Conservation (phyloP, 2,113 vertebrate species). For the Aramus guarauna region DNA sequence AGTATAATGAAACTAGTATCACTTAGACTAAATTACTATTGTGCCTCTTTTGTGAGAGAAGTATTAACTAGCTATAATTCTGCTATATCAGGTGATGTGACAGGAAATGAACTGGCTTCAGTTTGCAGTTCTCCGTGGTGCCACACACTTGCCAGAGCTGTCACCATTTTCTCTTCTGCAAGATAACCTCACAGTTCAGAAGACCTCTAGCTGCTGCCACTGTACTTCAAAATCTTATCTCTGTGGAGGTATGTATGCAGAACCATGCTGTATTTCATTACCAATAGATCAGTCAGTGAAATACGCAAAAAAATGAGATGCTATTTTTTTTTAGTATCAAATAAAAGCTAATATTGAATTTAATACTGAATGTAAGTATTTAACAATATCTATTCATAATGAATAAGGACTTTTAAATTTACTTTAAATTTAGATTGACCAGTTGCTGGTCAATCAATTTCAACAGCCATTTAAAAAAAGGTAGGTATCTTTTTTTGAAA, state of each 20-base stretch:
- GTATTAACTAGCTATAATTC: neutral
- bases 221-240: neutral
- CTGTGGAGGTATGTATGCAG: neutral
- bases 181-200: neutral
- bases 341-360: neutral
- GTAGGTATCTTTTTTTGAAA: neutral
- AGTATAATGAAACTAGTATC: neutral
- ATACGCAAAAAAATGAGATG: neutral
- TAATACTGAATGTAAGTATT: neutral
- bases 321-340: neutral
- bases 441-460: neutral
- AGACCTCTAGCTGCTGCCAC: neutral
- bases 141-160: neutral
- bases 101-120: neutral
- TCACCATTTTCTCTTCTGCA: neutral
- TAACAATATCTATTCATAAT: neutral
- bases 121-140: neutral
- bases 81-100: neutral
- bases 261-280: neutral
- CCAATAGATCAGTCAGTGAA: neutral
- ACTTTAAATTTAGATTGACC: neutral
- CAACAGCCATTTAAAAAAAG: neutral
- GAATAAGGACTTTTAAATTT: neutral
- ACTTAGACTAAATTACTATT: neutral
- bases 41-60: neutral